A percentile compares a stretch with the other conserved stretches of the same genome.
Conservation (phyloP, 2,888 invertebrate genomes). For the Caenorhabditis sp. region DNA sequence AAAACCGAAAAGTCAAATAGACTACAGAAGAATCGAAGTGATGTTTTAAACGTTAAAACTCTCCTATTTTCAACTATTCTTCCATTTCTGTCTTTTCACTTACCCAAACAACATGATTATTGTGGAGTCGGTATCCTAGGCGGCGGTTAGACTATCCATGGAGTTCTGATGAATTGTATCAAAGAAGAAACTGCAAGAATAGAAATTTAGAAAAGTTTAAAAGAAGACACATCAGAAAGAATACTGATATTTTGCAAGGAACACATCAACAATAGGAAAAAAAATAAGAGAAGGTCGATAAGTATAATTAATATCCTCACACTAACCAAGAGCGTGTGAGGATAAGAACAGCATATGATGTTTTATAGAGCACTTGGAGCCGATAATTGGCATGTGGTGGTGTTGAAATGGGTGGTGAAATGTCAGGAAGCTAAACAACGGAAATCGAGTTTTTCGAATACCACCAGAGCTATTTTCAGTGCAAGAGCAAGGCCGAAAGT, state of each 20-base stretch:
- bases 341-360: constrained; percentile 4
- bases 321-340: not conserved
- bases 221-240: not conserved
- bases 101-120: constrained; percentile 46
- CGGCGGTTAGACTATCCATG: constrained; percentile 47
- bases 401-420: not conserved
- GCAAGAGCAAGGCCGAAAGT: not conserved
- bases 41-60: not conserved
- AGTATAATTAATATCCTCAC: constrained; percentile 20
- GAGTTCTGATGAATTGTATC: not conserved
- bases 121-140: constrained; percentile 18
- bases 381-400: constrained; percentile 1
- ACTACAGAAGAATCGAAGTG: constrained; percentile 14
- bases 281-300: constrained; percentile 1
- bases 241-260: not conserved
- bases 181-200: constrained; percentile 17
- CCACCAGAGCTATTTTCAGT: not conserved
- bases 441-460: not conserved
- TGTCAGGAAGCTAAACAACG: constrained; percentile 5
- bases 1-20: not conserved
- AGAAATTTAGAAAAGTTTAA: not conserved
- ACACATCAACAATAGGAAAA: not conserved
- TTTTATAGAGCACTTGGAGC: constrained; percentile 13
- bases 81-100: constrained; percentile 17
- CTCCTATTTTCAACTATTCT: not conserved